These are phyloP conservation scores for Pseudolycoriella hygida DNA, from an alignment of 2,888 invertebrate species.

Conservation along the genomic window DNA sequence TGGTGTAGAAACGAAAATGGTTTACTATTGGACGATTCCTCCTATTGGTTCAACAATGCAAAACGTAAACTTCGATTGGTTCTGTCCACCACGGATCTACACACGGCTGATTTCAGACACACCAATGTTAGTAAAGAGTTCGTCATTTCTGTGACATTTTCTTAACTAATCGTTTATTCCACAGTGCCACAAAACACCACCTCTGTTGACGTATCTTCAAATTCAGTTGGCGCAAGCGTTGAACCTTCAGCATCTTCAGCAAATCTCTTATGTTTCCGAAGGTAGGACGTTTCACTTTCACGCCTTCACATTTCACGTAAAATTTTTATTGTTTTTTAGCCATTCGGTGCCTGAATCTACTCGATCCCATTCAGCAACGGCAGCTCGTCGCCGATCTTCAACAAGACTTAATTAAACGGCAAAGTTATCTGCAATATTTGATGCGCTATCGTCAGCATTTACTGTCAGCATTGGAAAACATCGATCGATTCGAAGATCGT, in stretches of 20 bases:
- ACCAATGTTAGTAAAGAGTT: slow-evolving; percentile 31
- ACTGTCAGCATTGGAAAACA: slow-evolving; percentile 52
- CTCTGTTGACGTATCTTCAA: slow-evolving; percentile 47
- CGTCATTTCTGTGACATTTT: no score
- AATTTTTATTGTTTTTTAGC: slow-evolving; percentile 24
- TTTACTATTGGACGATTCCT: slow-evolving; percentile 17
- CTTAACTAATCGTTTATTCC: slow-evolving; percentile 9
- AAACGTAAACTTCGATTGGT: slow-evolving; percentile 84
- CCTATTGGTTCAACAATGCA: slow-evolving; percentile 20
- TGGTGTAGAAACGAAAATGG: slow-evolving; percentile 17
- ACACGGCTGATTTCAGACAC: slow-evolving; percentile 42
- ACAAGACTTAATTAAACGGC: slow-evolving; percentile 56
- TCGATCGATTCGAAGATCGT: slow-evolving; percentile 42
- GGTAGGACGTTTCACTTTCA: no score
- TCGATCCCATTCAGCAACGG: slow-evolving; percentile 52
- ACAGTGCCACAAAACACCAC: slow-evolving; percentile 22
- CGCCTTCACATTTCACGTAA: no score
- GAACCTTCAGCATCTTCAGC: slow-evolving; percentile 56
- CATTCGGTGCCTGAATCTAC: slow-evolving; percentile 53
- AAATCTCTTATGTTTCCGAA: slow-evolving; percentile 66
- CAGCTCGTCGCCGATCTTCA: slow-evolving; percentile 55
- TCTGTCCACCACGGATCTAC: slow-evolving; percentile 70
- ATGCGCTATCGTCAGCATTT: slow-evolving; percentile 63
- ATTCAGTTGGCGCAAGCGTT: slow-evolving; percentile 68
- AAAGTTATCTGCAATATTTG: slow-evolving; percentile 69